Evolutionary conservation across 2,797 vertebrate genomes (phyloP).

Genomic region (Mus minutoides): DNA sequence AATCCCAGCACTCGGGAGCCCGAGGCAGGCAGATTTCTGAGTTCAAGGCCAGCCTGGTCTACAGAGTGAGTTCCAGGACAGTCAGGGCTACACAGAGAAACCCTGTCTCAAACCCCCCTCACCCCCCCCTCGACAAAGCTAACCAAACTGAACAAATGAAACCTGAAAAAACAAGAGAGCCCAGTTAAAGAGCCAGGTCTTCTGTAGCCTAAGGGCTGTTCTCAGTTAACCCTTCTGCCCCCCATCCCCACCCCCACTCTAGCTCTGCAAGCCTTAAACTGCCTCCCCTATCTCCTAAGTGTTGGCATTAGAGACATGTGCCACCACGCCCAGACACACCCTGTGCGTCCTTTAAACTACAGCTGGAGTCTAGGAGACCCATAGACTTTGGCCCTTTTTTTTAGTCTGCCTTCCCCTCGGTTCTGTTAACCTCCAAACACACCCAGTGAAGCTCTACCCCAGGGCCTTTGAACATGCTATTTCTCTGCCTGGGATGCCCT

Average conservation of each 20-base stretch:
- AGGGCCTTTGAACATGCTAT: not conserved
- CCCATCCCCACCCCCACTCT: too few relatives aligned
- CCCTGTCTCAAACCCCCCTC: too few relatives aligned
- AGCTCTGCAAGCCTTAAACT: not conserved
- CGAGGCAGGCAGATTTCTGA: too few relatives aligned
- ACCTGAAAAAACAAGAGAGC: not conserved
- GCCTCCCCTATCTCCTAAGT: not conserved
- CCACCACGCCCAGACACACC: not conserved
- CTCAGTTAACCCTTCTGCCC: not conserved
- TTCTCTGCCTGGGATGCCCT: not conserved
- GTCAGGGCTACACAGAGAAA: too few relatives aligned
- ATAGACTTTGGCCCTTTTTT: not conserved
- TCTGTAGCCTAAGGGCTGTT: too few relatives aligned
- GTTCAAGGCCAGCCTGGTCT: too few relatives aligned
- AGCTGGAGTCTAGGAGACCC: not conserved
- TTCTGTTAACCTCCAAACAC: not conserved
- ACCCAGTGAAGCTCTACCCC: not conserved
- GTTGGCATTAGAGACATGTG: not conserved
- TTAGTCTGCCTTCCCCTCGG: not conserved
- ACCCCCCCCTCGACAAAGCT: too few relatives aligned
- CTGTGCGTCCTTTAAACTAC: not conserved
- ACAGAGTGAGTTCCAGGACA: too few relatives aligned
- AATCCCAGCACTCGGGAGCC: too few relatives aligned
- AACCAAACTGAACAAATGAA: not conserved
- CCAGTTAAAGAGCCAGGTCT: not conserved